Base-by-base conservation (phyloP, 35 echinoderm and acorn worm species). In the Anneissia japonica region DNA sequence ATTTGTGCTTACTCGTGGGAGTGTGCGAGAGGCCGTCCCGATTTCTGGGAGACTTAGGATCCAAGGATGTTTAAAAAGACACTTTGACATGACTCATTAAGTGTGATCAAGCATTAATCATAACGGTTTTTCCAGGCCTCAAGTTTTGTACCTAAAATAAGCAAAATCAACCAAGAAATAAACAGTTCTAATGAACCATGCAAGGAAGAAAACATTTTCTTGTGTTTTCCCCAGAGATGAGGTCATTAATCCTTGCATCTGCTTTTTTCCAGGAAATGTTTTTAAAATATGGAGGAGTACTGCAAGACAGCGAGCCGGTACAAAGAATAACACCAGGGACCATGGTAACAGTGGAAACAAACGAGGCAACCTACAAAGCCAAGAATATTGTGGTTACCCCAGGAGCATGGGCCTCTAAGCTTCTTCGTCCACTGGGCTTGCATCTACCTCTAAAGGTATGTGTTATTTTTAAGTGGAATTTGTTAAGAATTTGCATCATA, bases 381-480 rank as follows among this genome's bases (percentile, higher is more conserved):
- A 88, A 85, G 43, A 93, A 83, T 87, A 72, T 97, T n/a, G 82
- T 93, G 6, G 29, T 97, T n/a, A 91, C 95, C 34, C 81, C 91
- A 3, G 95, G 95, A 74, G 88, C 95, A 19, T 97, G 95, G 95
- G 82, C 95, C 32, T 86, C 82, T 30, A 83, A 91, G 35, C 4
- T 97, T 13, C 78, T 97, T 31, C 75, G 35, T 39, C 91, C 91
- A 33, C 91, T 97, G 0, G 95, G 91, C 13, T 75, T 97, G 4
- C 40, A 93, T 33, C 81, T 86, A 64, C 89, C 95, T 26, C 84
- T 97, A 3, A 76, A 90, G 88, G 94, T 97, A 41, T n/a, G n/a
- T n/a, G n/a, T n/a, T n/a, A n/a, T n/a, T n/a, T n/a, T n/a, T n/a
- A n/a, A n/a, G n/a, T n/a, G n/a, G n/a, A n/a, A n/a, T n/a, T n/a